phyloP scores from a whole-genome alignment of 2,797 vertebrate genomes.

The Manis pentadactyla region DNA sequence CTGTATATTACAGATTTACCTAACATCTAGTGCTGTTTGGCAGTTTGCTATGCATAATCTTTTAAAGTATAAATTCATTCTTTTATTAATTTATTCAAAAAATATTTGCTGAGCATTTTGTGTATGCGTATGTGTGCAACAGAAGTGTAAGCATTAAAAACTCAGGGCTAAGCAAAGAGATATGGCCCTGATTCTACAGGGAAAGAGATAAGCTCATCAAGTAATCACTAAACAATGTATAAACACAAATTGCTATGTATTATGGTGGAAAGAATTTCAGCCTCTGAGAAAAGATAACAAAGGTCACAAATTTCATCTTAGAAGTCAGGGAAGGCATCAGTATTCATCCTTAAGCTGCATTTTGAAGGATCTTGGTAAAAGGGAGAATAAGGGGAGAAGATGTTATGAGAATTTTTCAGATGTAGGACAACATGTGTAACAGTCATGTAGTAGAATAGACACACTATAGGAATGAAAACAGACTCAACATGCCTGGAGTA shows the following conservation, averaged over 20 bases:
- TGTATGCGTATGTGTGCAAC: background rate
- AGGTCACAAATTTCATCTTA: background rate
- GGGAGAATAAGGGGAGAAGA: background rate
- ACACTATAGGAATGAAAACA: background rate
- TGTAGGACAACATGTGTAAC: background rate
- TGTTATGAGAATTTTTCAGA: background rate
- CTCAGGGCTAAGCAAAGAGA: background rate
- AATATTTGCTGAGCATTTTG: background rate
- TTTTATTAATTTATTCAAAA: background rate
- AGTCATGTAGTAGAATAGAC: background rate
- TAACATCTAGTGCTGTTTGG: background rate
- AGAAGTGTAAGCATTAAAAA: background rate
- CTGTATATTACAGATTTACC: background rate
- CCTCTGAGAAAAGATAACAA: background rate
- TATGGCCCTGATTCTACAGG: background rate
- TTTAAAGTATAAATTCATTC: background rate
- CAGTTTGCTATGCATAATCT: background rate
- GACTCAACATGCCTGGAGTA: rapidly evolving
- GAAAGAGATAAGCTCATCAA: background rate
- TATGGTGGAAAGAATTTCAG: background rate
- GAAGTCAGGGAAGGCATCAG: background rate
- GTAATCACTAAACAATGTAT: background rate
- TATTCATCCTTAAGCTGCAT: background rate
- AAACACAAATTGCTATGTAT: background rate
- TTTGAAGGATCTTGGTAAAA: background rate